These are phyloP conservation scores for Elaeidobius kamerunicus DNA, from an alignment of 2,888 invertebrate genomes.

Conservation along the genomic window DNA sequence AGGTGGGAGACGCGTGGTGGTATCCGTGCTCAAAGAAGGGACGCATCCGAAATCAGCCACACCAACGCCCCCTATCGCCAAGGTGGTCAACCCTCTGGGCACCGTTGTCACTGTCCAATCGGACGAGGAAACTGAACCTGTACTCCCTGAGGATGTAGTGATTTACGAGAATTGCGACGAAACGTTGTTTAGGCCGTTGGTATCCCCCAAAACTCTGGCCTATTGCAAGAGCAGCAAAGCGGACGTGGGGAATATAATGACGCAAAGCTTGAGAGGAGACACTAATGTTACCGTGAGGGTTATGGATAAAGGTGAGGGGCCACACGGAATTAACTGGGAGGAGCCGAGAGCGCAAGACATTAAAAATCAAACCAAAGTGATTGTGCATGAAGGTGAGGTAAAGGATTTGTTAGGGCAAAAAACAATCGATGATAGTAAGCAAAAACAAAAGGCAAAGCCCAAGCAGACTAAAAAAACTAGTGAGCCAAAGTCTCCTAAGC, in stretches of 20 bases:
- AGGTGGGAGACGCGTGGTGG: constrained; percentile 57
- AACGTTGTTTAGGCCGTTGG: constrained; percentile 65
- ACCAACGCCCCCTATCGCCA: constrained; percentile 52
- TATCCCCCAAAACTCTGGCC: constrained; percentile 52
- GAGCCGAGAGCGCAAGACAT: constrained; percentile 22
- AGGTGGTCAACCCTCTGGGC: constrained; percentile 75
- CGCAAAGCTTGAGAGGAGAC: constrained; percentile 38
- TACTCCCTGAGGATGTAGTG: constrained; percentile 40
- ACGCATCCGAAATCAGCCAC: no score
- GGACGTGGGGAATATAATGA: constrained; percentile 37
- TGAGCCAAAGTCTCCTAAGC: constrained; percentile 5
- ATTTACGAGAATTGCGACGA: constrained; percentile 65
- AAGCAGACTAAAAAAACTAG: constrained; percentile 12
- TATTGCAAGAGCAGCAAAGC: constrained; percentile 34
- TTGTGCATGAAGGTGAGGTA: constrained; percentile 28
- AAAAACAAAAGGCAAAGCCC: not conserved
- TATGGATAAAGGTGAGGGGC: constrained; percentile 31
- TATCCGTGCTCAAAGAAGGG: no score
- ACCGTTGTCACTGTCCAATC: constrained; percentile 60
- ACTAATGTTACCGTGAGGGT: constrained; percentile 41
- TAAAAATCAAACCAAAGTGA: constrained; percentile 17
- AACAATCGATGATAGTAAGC: not conserved
- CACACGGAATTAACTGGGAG: constrained; percentile 27
- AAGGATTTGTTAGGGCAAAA: constrained; percentile 20
- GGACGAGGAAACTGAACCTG: constrained; percentile 42